Percentiles rank a stretch among this genome's conserved stretches.
Evolutionary conservation across 2,888 invertebrate genomes (phyloP).

Genomic region (Furcula furcula): DNA sequence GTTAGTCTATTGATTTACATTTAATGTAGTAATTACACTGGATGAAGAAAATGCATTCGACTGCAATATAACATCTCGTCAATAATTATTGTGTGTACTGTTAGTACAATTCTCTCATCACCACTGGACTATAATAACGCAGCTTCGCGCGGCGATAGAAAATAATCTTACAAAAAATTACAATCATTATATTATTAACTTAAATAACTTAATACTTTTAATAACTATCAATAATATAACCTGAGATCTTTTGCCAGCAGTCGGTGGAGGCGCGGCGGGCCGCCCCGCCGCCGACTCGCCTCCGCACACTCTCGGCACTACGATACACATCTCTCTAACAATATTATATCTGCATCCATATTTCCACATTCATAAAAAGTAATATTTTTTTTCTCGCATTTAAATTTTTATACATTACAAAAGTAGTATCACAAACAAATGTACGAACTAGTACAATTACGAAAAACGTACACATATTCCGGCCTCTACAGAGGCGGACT

Average conservation of each 20-base stretch:
- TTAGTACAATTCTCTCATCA: conserved; percentile 53
- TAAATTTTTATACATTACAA: conserved; percentile 80
- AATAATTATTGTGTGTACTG: conserved; percentile 42
- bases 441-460: conserved; percentile 81
- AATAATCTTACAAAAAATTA: conserved; percentile 78
- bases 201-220: conserved; percentile 82
- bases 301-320: conserved; percentile 47
- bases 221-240: conserved; percentile 78
- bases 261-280: conserved; percentile 39
- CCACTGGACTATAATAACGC: conserved; percentile 59
- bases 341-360: conserved; percentile 65
- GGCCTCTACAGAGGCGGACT: conserved; percentile 55
- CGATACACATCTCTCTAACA: conserved; percentile 53
- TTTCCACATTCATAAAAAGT: conserved; percentile 72
- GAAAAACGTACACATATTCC: conserved; percentile 72
- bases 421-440: conserved; percentile 83
- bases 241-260: conserved; percentile 75
- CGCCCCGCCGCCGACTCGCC: conserved; percentile 40
- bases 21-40: conserved; percentile 74
- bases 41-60: conserved; percentile 72
- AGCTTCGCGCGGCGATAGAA: conserved; percentile 58
- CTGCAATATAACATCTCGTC: conserved; percentile 54
- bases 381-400: conserved; percentile 66
- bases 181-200: conserved; percentile 79
- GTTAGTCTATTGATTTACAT: conserved; percentile 76